Evolutionary conservation across 2,888 invertebrate genomes (phyloP).

Genomic region (Xylocampa areola): DNA sequence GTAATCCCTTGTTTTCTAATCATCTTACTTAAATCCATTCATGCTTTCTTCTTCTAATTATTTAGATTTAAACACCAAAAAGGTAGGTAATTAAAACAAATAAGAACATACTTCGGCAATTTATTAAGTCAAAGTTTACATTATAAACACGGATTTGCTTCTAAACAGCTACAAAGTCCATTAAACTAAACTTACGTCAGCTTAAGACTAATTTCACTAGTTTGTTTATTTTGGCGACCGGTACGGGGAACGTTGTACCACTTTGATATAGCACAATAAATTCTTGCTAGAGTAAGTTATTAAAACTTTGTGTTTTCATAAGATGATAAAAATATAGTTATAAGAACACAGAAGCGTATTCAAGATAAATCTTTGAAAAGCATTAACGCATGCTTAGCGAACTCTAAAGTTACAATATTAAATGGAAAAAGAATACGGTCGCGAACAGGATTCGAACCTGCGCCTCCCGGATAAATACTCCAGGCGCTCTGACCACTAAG

Average conservation of each 20-base stretch:
- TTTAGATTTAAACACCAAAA: background rate
- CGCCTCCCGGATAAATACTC: no score
- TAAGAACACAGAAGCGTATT: no score
- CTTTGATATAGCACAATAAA: constrained; percentile 48
- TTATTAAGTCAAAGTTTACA: constrained; percentile 62
- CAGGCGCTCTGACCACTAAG: no score
- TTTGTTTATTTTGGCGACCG: constrained; percentile 51
- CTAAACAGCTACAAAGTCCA: constrained; percentile 55
- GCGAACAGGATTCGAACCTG: no score
- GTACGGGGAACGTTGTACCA: constrained; percentile 15
- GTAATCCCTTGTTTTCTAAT: no score
- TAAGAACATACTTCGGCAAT: constrained; percentile 51
- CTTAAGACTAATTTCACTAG: constrained; percentile 51
- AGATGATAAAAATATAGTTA: no score
- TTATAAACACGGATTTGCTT: constrained; percentile 55
- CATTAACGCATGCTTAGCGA: no score
- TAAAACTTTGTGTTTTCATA: constrained; percentile 7
- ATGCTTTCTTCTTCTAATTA: background rate
- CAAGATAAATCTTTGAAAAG: no score
- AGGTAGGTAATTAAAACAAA: constrained; percentile 40
- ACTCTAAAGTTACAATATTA: no score
- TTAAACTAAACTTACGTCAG: constrained; percentile 52
- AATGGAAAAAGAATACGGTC: no score
- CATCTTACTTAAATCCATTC: no score
- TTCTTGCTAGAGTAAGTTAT: constrained; percentile 22